Evolutionary conservation across 2,888 invertebrate species (phyloP), one percentile per base, ranked within the genome.

Genomic region (Meghimatium bilineatum): DNA sequence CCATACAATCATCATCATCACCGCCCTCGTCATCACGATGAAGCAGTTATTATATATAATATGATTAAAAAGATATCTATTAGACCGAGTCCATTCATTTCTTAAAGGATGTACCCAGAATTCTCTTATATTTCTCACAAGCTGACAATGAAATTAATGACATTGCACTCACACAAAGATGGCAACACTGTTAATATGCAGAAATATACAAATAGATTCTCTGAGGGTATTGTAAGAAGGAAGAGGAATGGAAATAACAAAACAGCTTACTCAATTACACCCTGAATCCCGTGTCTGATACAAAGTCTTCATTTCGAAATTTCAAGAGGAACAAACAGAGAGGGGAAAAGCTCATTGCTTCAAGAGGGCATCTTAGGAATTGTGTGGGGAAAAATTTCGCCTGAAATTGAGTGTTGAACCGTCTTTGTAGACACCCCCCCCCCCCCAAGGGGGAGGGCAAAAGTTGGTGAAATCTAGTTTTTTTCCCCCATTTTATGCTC

Each of bases 321-420:
- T 49, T 74, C 32, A 74, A 74, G 74, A 36, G 38, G 23, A 20
- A 38, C 6, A 71, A 38, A 14, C 1, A 17, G 23, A 52, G 34
- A 74, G 23, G 14, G 32, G 17, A 32, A 32, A 17, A 52, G 32
- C 5, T 0, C 52, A 29, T 17, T 74, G 49, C 32, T 38, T 38
- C 74, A 29, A 74, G 32, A 32, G 52, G 32, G 20, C 74, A 74
- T 52, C 52, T 52, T 52, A 52, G 32, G 52, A 52, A 74, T 52
- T 74, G 74, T 74, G 49, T 32, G 75, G 77, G 60, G 60, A 60
- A 34, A 63, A 56, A 36, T 38, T 60, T 77, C 2, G 63, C 63
- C 60, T 77, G 77, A 63, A 77, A 77, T 77, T 77, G 77, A 77
- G 38, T 77, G 60, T 77, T 77, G 63, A 63, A 36, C 77, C 74